A percentile compares a stretch with the other conserved stretches of the same genome.
phyloP scores from a whole-genome alignment of 2,888 invertebrate genomes.

The Dilophus febrilis region DNA sequence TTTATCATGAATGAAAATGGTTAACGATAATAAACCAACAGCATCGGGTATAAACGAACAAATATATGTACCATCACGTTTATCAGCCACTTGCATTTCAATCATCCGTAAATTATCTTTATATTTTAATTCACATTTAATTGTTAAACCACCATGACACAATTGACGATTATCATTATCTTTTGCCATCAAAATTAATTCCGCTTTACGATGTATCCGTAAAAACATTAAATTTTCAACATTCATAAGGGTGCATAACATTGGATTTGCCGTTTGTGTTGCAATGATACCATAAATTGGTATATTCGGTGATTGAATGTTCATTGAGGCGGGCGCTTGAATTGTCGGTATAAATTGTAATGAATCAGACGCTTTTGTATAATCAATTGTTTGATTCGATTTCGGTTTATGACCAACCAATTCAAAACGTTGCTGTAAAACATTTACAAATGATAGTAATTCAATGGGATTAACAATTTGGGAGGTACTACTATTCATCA shows the following conservation, averaged over 20 bases:
- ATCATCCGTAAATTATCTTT: conserved; percentile 33
- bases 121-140: conserved; percentile 37
- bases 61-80: conserved; percentile 45
- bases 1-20: conserved; percentile 43
- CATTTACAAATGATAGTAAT: conserved; percentile 46
- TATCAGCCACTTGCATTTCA: conserved; percentile 37
- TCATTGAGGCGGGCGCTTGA: conserved; percentile 27
- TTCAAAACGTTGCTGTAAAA: conserved; percentile 48
- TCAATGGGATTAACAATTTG: too few species aligned
- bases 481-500: too few species aligned
- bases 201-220: conserved; percentile 43
- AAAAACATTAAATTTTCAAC: conserved; percentile 37
- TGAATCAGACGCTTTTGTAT: conserved; percentile 27
- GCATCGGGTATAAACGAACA: conserved; percentile 43
- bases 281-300: conserved; percentile 40
- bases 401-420: conserved; percentile 39
- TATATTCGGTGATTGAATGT: conserved; percentile 29
- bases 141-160: conserved; percentile 47
- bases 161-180: conserved; percentile 44
- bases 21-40: conserved; percentile 43
- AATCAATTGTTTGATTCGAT: conserved; percentile 29
- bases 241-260: conserved; percentile 14
- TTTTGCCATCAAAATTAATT: conserved; percentile 39
- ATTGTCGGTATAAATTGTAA: conserved; percentile 38
- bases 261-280: conserved; percentile 44